Percentiles rank a stretch among this genome's conserved stretches.
Evolutionary conservation across 2,888 invertebrate genomes (phyloP).

Genomic region (Plebejus anna): DNA sequence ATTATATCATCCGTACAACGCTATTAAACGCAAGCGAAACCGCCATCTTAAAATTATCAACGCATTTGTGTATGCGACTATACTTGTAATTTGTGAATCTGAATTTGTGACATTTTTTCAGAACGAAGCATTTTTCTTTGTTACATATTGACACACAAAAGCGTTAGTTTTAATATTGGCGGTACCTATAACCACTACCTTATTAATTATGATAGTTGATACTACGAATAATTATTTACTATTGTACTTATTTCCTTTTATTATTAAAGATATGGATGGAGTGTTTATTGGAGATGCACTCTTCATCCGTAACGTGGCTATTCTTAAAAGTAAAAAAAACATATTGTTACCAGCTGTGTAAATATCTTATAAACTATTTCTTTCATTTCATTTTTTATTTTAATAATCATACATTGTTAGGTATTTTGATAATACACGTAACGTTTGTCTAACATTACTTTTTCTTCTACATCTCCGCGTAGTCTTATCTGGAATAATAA

Average conservation of each 20-base stretch:
- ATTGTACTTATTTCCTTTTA: too few species aligned
- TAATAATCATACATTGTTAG: neutral
- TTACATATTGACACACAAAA: neutral
- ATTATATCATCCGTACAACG: neutral
- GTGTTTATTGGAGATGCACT: too few species aligned
- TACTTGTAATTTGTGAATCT: neutral
- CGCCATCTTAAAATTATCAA: neutral
- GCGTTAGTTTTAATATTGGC: too few species aligned
- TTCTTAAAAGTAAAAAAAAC: too few species aligned
- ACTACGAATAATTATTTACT: too few species aligned
- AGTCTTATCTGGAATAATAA: constrained; percentile 19
- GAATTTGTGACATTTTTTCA: neutral
- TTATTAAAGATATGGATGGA: too few species aligned
- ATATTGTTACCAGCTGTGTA: too few species aligned
- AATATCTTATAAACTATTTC: too few species aligned
- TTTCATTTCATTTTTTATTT: neutral
- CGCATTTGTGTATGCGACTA: neutral
- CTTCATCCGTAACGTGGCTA: too few species aligned
- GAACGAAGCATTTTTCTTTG: neutral
- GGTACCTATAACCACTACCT: too few species aligned
- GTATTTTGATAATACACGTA: neutral
- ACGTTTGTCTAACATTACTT: neutral
- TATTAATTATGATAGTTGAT: too few species aligned
- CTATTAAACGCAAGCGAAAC: constrained; percentile 3
- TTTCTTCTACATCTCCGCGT: neutral